These are phyloP conservation scores for Psylliodes chrysocephalus DNA, from an alignment of 2,888 invertebrate species.

Conservation along the genomic window DNA sequence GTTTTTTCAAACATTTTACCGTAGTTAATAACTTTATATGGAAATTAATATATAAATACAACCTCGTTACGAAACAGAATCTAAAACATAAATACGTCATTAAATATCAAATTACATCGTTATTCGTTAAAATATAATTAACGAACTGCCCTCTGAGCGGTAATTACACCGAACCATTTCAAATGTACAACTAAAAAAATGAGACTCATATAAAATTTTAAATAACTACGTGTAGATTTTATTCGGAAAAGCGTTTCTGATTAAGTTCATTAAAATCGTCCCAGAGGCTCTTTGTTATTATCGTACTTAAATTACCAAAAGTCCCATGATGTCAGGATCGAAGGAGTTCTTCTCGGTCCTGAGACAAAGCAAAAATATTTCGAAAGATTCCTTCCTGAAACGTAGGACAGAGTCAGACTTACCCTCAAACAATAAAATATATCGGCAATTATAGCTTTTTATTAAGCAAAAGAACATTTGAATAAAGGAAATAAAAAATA, in stretches of 20 bases:
- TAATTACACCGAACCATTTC: slow-evolving; percentile 7
- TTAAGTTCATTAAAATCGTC: slow-evolving; percentile 8
- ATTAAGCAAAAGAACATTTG: too few species aligned
- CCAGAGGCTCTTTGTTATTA: background rate
- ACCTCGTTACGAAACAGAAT: background rate
- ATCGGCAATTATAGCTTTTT: too few species aligned
- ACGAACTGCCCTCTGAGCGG: background rate
- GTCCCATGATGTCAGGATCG: slow-evolving; percentile 19
- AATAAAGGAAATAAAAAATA: too few species aligned
- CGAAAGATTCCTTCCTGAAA: slow-evolving; percentile 1
- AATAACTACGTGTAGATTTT: slow-evolving; percentile 8
- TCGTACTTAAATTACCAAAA: slow-evolving; percentile 14
- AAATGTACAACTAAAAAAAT: background rate
- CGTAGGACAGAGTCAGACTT: background rate
- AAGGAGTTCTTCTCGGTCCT: slow-evolving; percentile 16
- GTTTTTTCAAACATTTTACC: too few species aligned
- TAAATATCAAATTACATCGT: slow-evolving; percentile 2
- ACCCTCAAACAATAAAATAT: too few species aligned
- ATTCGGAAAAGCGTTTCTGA: background rate
- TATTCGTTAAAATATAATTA: slow-evolving; percentile 4
- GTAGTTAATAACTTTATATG: too few species aligned
- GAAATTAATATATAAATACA: background rate
- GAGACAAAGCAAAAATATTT: slow-evolving; percentile 28
- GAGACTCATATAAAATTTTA: slow-evolving; percentile 1
- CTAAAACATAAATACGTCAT: background rate